Conservation (phyloP, 2,888 invertebrate genomes). For the Alviniconcha strummeri region DNA sequence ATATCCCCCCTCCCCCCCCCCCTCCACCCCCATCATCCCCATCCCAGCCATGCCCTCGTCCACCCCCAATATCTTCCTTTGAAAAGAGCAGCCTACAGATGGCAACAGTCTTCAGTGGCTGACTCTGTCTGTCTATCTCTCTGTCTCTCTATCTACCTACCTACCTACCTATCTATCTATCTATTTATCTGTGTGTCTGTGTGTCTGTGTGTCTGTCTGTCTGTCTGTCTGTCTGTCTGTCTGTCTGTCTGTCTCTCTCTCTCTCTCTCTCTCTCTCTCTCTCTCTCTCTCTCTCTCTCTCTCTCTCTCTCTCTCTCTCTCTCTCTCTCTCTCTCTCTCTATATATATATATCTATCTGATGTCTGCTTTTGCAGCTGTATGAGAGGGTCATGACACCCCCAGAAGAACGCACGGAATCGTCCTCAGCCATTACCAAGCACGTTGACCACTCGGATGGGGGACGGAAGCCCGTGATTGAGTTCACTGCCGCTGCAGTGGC, state of each 20-base stretch:
- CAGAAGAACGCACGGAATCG: constrained; percentile 47
- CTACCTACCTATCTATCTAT: not conserved
- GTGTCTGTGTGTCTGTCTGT: constrained; percentile 22
- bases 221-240: constrained; percentile 9
- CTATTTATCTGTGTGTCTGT: constrained; percentile 13
- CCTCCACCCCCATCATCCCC: too few species aligned
- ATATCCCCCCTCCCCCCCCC: too few species aligned
- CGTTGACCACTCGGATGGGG: constrained; percentile 69
- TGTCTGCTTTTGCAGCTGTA: constrained; percentile 51
- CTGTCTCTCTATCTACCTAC: not conserved
- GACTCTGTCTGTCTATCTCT: not conserved
- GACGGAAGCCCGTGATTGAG: constrained; percentile 76
- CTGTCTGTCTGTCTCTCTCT: not conserved
- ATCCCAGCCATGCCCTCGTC: too few species aligned
- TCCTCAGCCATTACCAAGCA: constrained; percentile 37
- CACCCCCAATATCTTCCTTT: too few species aligned
- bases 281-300: not conserved
- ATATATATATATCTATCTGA: constrained; percentile 16
- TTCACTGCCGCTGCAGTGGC: constrained; percentile 77
- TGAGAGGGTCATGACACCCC: constrained; percentile 52
- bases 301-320: not conserved
- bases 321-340: not conserved
- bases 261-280: not conserved
- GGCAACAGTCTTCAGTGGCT: too few species aligned
- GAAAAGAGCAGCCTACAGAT: too few species aligned